A percentile compares a stretch with the other conserved stretches of the same genome.
Evolutionary conservation across 2,888 invertebrate species (phyloP).

Genomic region (Punctoribates punctum): DNA sequence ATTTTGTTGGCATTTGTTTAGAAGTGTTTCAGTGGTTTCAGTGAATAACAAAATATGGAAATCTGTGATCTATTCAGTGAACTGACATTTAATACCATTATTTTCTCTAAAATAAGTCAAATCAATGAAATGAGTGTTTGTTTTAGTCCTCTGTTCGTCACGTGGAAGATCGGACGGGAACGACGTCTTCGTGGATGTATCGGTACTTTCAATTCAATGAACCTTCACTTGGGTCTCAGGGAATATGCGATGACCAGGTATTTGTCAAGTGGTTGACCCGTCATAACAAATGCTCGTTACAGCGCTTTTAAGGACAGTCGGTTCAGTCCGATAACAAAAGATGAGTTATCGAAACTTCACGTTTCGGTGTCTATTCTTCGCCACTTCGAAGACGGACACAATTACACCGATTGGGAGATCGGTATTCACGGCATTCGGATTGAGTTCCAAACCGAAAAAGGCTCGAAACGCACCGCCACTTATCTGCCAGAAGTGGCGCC

Average conservation of each 20-base stretch:
- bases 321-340: constrained; percentile 87
- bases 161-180: constrained; percentile 97
- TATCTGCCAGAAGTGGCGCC: constrained; percentile 96
- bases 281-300: constrained; percentile 8
- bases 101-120: too few species aligned
- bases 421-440: constrained; percentile 97
- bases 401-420: constrained; percentile 92
- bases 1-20: too few species aligned
- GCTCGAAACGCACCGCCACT: constrained; percentile 88
- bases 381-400: constrained; percentile 90
- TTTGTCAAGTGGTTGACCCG: background rate
- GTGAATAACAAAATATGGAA: too few species aligned
- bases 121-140: too few species aligned
- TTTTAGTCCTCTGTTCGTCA: constrained; percentile 91
- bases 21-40: too few species aligned
- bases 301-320: constrained; percentile 97
- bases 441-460: constrained; percentile 91
- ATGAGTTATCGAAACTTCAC: constrained; percentile 85
- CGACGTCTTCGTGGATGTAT: constrained; percentile 94
- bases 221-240: constrained; percentile 84
- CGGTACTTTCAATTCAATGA: constrained; percentile 96
- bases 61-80: too few species aligned
- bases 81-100: too few species aligned
- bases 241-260: constrained; percentile 91
- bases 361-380: constrained; percentile 94